These are phyloP conservation scores for Siderastrea radians DNA, from an alignment of 92 coral and sea anemone genomes.

Conservation along the genomic window DNA sequence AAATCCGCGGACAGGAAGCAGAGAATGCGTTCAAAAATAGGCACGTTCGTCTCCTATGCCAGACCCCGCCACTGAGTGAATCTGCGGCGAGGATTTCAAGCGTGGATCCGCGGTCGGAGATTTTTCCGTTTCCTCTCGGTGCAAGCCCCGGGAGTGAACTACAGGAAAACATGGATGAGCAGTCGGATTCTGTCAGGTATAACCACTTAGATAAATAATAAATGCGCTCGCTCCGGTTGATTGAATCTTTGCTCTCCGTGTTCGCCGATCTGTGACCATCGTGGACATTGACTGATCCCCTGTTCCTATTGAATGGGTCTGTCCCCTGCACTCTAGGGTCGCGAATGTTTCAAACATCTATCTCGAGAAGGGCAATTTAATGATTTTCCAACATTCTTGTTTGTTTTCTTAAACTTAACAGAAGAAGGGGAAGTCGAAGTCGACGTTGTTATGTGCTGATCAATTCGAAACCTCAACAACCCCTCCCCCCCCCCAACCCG, in stretches of 20 bases:
- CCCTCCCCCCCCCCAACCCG: too few species aligned
- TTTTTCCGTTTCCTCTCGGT: constrained; percentile 92
- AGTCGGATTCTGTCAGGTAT: constrained; percentile 85
- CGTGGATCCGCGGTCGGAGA: constrained; percentile 94
- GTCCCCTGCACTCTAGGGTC: constrained; percentile 4
- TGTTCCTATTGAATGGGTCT: constrained; percentile 17
- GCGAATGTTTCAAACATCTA: background rate
- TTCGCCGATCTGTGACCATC: constrained; percentile 52
- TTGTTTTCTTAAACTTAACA: constrained; percentile 63
- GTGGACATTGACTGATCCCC: constrained; percentile 11
- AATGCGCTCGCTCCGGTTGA: constrained; percentile 41
- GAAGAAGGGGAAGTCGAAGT: constrained; percentile 99
- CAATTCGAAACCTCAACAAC: too few species aligned
- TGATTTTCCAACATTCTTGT: constrained; percentile 41
- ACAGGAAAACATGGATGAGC: constrained; percentile 59
- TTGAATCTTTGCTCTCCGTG: constrained; percentile 16
- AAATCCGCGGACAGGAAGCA: constrained; percentile 53
- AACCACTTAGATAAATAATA: constrained; percentile 69
- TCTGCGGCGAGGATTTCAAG: constrained; percentile 89
- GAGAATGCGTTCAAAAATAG: constrained; percentile 71
- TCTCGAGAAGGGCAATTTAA: constrained; percentile 19
- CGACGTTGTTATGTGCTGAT: constrained; percentile 78
- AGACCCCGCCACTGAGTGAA: constrained; percentile 95
- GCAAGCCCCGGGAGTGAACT: constrained; percentile 71
- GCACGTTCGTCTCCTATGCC: constrained; percentile 82